Evolutionary conservation across 1,140 invertebrate genomes (phyloP), one percentile per base, ranked within the genome.

Genomic region (Aphaenogaster ashmeadi): DNA sequence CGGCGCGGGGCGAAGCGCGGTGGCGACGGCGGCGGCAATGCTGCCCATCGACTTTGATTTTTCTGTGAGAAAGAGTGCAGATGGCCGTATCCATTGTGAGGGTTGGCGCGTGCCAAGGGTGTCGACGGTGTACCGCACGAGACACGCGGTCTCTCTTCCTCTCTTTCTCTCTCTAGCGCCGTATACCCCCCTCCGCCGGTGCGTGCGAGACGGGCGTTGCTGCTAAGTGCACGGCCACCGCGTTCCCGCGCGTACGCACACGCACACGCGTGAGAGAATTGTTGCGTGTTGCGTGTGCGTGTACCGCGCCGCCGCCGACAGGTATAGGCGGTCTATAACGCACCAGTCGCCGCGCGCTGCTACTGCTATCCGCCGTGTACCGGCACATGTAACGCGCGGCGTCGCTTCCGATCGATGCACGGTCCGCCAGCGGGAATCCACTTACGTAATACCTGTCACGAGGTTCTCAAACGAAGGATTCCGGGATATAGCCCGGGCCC

Each of bases 51-150:
- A 87, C 91, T 92, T 91, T 93, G 92, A 93, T 93, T 93, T 92
- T 93, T 90, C 87, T 91, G 91, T 90, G 89, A 92, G 87, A 92
- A 91, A 83, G 92, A 92, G 91, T 91, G 90, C 92, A 93, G 92
- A 93, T 93, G 92, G 91, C 81, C 66, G 86, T 72, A 66, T 67
- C 74, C 87, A 92, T 92, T 92, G 92, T 89, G 81, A 78, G 78
- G 72, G 85, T 87, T 88, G 92, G 90, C 92, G 90, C 92, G 92
- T 92, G 92, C 92, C 92, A 88, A 88, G 90, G 86, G 90, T 91
- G 67, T 66, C 87, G 81, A 90, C 90, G 87, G 89, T 85, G 89
- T 83, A 79, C 89, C 87, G 79, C 89, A 91, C 81, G 90, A 84
- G 90, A 75, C 69, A 74, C 54, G 69, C 54, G 74, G 36, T 80